These are phyloP conservation scores for Tringa solitaria DNA, from an alignment of 2,113 vertebrate species.

Conservation along the genomic window DNA sequence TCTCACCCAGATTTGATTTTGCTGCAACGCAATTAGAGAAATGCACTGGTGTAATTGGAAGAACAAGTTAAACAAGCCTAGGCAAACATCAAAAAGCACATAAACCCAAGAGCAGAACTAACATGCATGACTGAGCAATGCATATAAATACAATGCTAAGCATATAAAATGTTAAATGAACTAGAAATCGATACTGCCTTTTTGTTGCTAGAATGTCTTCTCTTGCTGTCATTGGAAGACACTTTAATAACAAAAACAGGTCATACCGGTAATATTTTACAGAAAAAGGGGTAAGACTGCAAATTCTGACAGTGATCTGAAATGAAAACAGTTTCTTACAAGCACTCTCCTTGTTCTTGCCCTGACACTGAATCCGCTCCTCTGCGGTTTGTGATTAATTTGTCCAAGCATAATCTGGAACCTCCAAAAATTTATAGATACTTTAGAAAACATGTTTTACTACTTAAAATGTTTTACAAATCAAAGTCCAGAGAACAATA, in stretches of 20 bases:
- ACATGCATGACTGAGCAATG: fast-evolving
- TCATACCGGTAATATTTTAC: background rate
- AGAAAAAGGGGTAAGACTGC: background rate
- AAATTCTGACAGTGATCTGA: background rate
- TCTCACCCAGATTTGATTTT: background rate
- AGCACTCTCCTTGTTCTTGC: background rate
- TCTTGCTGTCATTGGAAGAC: background rate
- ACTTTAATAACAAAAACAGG: background rate
- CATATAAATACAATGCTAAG: background rate
- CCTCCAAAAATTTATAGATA: background rate
- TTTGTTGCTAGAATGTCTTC: background rate
- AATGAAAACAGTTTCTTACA: background rate
- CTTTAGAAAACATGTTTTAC: background rate
- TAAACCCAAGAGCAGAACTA: background rate
- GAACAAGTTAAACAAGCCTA: background rate
- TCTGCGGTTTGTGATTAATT: background rate
- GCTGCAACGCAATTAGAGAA: fast-evolving
- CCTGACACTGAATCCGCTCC: background rate
- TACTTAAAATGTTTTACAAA: background rate
- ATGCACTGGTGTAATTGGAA: background rate
- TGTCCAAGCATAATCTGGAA: background rate
- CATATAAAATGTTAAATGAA: background rate
- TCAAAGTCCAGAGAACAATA: background rate
- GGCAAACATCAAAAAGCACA: background rate
- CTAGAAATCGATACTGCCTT: background rate